Base-by-base conservation (phyloP, 92 coral and sea anemone genomes). In the Montipora capitata region DNA sequence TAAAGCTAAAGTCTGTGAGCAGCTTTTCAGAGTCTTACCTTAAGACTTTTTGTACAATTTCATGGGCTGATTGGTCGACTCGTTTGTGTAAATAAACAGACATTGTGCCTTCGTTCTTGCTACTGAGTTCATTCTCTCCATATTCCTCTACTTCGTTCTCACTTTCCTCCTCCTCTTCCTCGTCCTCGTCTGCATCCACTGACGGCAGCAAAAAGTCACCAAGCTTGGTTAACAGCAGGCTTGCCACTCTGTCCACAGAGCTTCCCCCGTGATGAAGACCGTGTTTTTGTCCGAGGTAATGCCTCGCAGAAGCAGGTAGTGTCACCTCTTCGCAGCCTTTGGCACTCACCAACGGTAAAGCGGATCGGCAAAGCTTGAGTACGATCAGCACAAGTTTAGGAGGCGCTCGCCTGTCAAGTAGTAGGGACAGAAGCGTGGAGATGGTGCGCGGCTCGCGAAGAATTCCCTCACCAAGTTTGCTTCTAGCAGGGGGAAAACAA, bases 391-490 rank as follows among this genome's bases (percentile, higher is more conserved):
- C 93, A 51, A 94, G 96, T 77, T 96, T 93, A 38, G 99, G 99
- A 16, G 99, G 96, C 79, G 99, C 93, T n/a, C 82, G 96, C 39
- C 91, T 94, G 78, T 96, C 98, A 40, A 93, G 89, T 45, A 97
- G 91, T 5, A 95, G 93, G 57, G 99, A 91, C 41, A 97, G 94
- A 27, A 97, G 96, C 65, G 98, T 97, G 67, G 96, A 95, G 79
- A 95, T 94, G 74, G 93, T 97, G 84, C 96, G 94, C 27, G 99
- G 95, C 65, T 97, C 97, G 41, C 94, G 93, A 57, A 97, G 85
- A 69, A 97, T 96, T 40, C 95, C 98, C 73, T 94, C 95, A 18
- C 99, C 99, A 79, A 97, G 91, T 79, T 94, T 93, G 63, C 99
- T 97, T 88, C 99, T 97, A 68, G 35, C 15, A 3, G n/a, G 41